A percentile compares a stretch with the other conserved stretches of the same genome.
Conservation (phyloP, 2,113 vertebrate species). For the Limnothrissa miodon region DNA sequence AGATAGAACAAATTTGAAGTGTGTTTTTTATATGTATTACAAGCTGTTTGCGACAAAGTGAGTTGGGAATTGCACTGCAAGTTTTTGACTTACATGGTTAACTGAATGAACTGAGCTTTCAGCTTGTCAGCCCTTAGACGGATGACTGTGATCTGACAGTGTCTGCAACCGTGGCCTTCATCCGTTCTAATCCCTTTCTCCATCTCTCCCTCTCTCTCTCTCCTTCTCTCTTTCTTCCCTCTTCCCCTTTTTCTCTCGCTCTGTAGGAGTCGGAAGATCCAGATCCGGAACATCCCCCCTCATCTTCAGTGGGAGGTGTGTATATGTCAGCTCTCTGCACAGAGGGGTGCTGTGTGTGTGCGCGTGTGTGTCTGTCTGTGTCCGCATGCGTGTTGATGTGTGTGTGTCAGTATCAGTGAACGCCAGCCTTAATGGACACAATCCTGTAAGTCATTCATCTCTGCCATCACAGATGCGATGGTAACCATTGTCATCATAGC, state of each 20-base stretch:
- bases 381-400: background rate
- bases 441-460: background rate
- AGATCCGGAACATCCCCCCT: conserved; percentile 85
- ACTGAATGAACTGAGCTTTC: background rate
- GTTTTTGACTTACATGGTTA: background rate
- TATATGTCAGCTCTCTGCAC: background rate
- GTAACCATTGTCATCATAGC: background rate
- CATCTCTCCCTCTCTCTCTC: background rate
- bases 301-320: conserved; percentile 89
- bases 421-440: background rate
- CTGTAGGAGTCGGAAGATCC: conserved; percentile 83
- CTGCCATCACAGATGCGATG: background rate
- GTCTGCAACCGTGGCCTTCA: background rate
- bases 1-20: too few relatives aligned
- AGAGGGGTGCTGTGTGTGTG: background rate
- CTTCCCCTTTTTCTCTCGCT: conserved; percentile 18
- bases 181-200: conserved; percentile 8
- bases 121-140: background rate
- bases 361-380: background rate
- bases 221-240: conserved; percentile 10
- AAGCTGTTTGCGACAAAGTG: too few relatives aligned
- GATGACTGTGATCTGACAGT: background rate
- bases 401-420: background rate
- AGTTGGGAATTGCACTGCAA: background rate
- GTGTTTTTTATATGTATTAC: background rate